Percentiles rank a stretch among this genome's conserved stretches.
These are phyloP conservation scores for Phyllotreta striolata DNA, from an alignment of 2,888 invertebrate species.

Conservation along the genomic window DNA sequence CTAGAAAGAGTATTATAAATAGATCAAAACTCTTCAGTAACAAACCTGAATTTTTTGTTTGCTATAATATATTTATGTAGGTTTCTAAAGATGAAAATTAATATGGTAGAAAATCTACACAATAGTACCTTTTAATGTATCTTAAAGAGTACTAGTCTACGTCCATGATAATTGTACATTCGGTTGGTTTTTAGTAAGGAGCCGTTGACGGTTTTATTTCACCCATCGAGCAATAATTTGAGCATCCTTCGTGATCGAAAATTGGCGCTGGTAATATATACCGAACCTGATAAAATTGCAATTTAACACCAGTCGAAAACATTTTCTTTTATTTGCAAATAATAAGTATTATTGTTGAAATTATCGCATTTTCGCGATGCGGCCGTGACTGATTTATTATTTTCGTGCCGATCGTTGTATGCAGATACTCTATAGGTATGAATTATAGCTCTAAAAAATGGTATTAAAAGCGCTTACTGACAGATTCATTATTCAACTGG, in stretches of 20 bases:
- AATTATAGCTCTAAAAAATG: not conserved
- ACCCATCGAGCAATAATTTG: conserved; percentile 3
- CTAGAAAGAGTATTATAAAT: too few species aligned
- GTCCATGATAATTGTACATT: conserved; percentile 14
- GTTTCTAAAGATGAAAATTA: too few species aligned
- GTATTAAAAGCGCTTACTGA: not conserved
- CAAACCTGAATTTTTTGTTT: too few species aligned
- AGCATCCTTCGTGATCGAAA: conserved; percentile 20
- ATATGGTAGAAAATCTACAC: not conserved
- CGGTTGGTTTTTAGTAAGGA: conserved; percentile 14
- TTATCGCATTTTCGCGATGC: conserved; percentile 16
- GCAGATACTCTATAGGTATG: not conserved
- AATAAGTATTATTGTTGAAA: conserved; percentile 20
- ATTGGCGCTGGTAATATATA: conserved; percentile 22
- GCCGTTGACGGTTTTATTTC: conserved; percentile 19
- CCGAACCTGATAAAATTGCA: conserved; percentile 12
- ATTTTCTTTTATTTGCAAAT: conserved; percentile 16
- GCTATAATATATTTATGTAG: too few species aligned
- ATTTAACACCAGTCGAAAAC: conserved; percentile 14
- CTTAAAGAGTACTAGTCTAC: not conserved
- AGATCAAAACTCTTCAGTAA: too few species aligned
- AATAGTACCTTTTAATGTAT: not conserved
- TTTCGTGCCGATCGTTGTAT: conserved; percentile 7
- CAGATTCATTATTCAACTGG: conserved; percentile 5
- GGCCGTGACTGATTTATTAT: conserved; percentile 20